phyloP scores from a whole-genome alignment of 2,113 vertebrate species.

The Grammomys dolichurus region DNA sequence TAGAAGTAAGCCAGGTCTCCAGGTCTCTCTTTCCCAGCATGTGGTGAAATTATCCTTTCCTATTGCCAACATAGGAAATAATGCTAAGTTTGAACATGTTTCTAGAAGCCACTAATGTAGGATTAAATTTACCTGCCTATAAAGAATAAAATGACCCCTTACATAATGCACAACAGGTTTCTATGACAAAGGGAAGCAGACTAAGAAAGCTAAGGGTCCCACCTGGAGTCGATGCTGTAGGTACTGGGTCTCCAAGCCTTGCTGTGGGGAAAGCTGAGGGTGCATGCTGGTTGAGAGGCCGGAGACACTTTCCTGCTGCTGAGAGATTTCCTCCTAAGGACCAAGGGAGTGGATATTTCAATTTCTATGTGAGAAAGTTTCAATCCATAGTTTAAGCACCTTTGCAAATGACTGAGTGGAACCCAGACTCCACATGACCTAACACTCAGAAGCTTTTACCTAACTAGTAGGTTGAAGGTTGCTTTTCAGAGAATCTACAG shows the following conservation, averaged over 20 bases:
- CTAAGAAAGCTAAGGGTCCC: background rate
- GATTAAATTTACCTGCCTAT: background rate
- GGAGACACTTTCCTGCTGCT: slow-evolving; percentile 89
- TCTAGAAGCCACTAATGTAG: background rate
- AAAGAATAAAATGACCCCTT: background rate
- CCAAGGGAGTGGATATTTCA: slow-evolving; percentile 65
- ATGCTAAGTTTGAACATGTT: slow-evolving; percentile 8
- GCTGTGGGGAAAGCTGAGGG: slow-evolving; percentile 90
- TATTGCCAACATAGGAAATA: background rate
- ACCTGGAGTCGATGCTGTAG: slow-evolving; percentile 96
- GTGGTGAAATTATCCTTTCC: background rate
- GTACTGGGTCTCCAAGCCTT: slow-evolving; percentile 95
- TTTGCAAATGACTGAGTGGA: slow-evolving; percentile 46
- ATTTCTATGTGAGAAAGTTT: background rate
- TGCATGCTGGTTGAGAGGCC: slow-evolving; percentile 88
- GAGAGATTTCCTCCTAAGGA: slow-evolving; percentile 91
- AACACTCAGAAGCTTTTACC: background rate
- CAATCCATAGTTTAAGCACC: slow-evolving; percentile 29
- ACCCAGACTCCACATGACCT: background rate
- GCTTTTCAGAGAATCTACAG: background rate
- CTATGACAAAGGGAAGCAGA: background rate
- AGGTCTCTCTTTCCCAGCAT: background rate
- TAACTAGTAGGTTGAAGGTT: background rate
- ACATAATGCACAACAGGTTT: background rate
- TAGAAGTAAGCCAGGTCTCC: background rate